Conservation (phyloP, 2,797 vertebrate genomes). For the Notamacropus eugenii region DNA sequence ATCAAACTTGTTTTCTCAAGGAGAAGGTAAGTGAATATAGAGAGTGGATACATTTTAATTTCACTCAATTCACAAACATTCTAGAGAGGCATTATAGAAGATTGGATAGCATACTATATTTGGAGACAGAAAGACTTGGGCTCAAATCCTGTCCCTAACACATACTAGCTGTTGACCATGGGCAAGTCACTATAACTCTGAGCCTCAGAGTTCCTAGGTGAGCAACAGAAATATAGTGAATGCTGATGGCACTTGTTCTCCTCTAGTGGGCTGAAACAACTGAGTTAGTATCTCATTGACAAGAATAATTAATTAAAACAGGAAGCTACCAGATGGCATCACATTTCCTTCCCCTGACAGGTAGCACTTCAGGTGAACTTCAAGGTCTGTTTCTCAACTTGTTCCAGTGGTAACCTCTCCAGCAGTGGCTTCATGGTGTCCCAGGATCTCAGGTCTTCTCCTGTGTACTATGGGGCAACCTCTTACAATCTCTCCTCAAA, state of each 20-base stretch:
- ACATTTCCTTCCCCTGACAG: background rate
- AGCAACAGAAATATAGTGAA: background rate
- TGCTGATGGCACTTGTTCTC: background rate
- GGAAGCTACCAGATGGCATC: background rate
- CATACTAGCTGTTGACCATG: too few relatives aligned
- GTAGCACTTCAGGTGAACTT: background rate
- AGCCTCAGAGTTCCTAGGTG: too few relatives aligned
- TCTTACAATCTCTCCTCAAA: background rate
- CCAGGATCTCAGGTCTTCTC: background rate
- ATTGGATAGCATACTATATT: too few relatives aligned
- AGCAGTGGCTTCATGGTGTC: background rate
- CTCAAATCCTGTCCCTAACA: too few relatives aligned
- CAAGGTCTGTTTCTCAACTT: background rate
- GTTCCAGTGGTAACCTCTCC: background rate
- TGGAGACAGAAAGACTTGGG: too few relatives aligned
- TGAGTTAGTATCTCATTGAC: background rate
- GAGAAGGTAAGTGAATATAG: background rate
- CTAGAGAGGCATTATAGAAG: too few relatives aligned
- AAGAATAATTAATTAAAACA: background rate
- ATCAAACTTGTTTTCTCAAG: background rate
- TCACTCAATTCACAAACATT: too few relatives aligned
- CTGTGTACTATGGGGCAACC: background rate
- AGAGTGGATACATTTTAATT: too few relatives aligned
- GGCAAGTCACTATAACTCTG: too few relatives aligned
- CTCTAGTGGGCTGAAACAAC: background rate